Evolutionary conservation across 2,797 vertebrate species (phyloP).

Genomic region (Lophura swinhoii): DNA sequence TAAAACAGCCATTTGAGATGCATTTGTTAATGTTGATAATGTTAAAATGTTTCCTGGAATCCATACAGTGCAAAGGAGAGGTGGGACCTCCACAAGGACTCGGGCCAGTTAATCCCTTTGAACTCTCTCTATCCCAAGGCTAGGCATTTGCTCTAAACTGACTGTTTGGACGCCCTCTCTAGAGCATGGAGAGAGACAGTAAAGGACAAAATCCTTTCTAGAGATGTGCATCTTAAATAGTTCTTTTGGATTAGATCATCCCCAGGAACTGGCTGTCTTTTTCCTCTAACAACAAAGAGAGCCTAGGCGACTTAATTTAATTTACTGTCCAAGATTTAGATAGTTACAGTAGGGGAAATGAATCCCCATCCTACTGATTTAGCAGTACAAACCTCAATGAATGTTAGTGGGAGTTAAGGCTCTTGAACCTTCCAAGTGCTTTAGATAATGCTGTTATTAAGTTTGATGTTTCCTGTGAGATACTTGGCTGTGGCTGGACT

Average conservation of each 20-base stretch:
- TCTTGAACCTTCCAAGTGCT: constrained; percentile 56
- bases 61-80: background rate
- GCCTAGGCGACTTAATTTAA: background rate
- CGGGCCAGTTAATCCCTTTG: background rate
- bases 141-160: background rate
- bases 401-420: constrained; percentile 40
- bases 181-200: background rate
- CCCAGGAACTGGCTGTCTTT: background rate
- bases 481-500: constrained; percentile 29
- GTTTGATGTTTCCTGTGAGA: constrained; percentile 61
- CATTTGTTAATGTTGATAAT: constrained; percentile 51
- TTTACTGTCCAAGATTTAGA: constrained; percentile 18
- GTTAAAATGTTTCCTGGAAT: constrained; percentile 18
- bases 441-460: constrained; percentile 57
- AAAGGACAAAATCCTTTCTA: background rate
- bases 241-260: background rate
- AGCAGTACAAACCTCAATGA: constrained; percentile 35
- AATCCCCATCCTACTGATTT: constrained; percentile 40
- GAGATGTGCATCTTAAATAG: background rate
- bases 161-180: background rate
- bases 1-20: constrained; percentile 52
- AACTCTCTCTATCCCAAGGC: background rate
- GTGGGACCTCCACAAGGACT: background rate
- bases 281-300: background rate
- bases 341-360: constrained; percentile 10